Evolutionary conservation across 2,113 vertebrate genomes (phyloP).

Genomic region (Sakesphorus luctuosus): DNA sequence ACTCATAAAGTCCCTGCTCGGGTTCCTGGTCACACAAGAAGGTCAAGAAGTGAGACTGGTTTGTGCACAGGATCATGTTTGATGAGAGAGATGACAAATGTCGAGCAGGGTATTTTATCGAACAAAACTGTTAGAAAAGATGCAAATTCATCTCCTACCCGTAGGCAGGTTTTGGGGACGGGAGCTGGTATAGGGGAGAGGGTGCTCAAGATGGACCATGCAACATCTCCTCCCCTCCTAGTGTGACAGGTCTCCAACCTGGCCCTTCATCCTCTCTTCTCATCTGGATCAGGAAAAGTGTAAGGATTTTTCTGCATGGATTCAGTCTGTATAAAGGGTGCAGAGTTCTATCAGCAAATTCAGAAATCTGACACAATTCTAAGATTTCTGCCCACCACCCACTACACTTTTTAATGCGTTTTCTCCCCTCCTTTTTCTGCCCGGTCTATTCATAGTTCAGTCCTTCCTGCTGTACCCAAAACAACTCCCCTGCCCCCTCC

Average conservation of each 20-base stretch:
- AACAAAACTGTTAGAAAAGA: background rate
- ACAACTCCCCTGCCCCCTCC: background rate
- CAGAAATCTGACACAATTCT: no score
- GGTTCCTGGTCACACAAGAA: background rate
- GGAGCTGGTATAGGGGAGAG: background rate
- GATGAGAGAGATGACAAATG: background rate
- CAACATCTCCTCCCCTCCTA: background rate
- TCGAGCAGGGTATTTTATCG: background rate
- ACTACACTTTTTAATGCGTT: no score
- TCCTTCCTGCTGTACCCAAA: background rate
- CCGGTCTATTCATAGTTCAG: background rate
- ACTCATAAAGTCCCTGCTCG: fast-evolving
- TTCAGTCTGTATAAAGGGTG: background rate
- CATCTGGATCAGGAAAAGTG: background rate
- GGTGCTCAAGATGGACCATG: background rate
- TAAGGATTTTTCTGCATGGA: background rate
- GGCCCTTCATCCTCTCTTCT: background rate
- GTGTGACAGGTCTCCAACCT: background rate
- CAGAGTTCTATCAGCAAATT: background rate
- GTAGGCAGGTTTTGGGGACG: background rate
- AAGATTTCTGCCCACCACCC: no score
- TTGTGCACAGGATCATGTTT: background rate
- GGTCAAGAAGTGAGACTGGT: background rate
- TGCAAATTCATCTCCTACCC: background rate
- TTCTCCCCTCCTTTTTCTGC: no score